Evolutionary conservation across 2,113 vertebrate genomes (phyloP).

Genomic region (Cichladusa arquata): DNA sequence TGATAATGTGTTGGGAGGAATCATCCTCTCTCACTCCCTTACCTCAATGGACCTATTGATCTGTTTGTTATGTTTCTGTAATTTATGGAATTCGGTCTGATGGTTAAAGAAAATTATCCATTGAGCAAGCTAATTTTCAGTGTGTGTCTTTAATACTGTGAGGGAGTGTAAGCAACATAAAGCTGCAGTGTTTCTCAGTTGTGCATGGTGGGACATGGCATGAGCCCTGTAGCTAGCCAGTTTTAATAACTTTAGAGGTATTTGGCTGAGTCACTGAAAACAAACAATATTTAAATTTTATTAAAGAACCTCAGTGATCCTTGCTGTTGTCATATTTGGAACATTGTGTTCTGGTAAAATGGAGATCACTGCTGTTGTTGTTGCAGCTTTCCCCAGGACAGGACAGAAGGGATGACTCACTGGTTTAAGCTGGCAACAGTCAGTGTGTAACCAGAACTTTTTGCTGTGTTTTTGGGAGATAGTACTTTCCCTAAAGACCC

Average conservation of each 20-base stretch:
- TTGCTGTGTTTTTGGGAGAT: not conserved
- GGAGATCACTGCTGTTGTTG: not conserved
- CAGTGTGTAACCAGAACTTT: not conserved
- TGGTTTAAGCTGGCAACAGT: not conserved
- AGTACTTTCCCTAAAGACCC: not conserved
- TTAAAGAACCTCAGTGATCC: not conserved
- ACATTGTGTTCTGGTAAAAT: not conserved
- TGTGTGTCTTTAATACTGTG: not conserved
- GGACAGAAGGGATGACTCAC: not conserved
- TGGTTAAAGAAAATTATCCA: not conserved
- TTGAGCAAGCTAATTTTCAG: not conserved
- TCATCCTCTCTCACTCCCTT: not conserved
- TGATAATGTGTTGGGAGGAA: not conserved
- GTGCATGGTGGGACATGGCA: not conserved
- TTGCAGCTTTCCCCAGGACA: not conserved
- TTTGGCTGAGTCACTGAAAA: not conserved
- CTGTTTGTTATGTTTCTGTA: not conserved
- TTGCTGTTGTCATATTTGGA: not conserved
- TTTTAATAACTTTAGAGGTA: not conserved
- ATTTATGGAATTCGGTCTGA: not conserved
- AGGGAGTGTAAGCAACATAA: not conserved
- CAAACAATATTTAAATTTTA: constrained; percentile 15
- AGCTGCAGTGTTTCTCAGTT: not conserved
- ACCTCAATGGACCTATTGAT: not conserved
- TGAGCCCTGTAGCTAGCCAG: not conserved